Base-by-base conservation (phyloP, 2,113 vertebrate species). In the Chaetops frenatus region DNA sequence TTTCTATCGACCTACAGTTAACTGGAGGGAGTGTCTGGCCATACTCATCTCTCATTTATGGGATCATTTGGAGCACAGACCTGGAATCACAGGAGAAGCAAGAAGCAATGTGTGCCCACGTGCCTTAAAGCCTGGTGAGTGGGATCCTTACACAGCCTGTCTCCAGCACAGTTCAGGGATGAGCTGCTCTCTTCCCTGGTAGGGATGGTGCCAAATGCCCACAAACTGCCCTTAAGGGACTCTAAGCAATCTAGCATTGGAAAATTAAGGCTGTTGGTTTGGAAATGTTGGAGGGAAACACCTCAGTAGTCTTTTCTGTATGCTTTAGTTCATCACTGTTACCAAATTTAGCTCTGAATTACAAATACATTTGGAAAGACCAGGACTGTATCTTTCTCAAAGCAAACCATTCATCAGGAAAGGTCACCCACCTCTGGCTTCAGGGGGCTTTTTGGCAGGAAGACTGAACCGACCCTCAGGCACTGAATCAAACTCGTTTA, bases 341-440 rank as follows among this genome's bases (percentile, higher is more conserved):
- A 95, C 24, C 40, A 51, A 85, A 74, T 87, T 85, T 35, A 72
- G 17, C 18, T 67, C 28, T 64, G n/a, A 90, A 80, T 88, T 71
- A 53, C 21, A 71, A 82, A 81, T 13, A 24, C 2, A 4, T 76
- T 80, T 65, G n/a, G 66, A 65, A 92, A 69, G 40, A 67, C 14
- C 48, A 48, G 57, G 36, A 18, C 40, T 78, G 7, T 18, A 7
- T 44, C 15, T 81, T 89, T 84, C 56, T 89, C 29, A 62, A 89
- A 92, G 51, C 33, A 84, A 95, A 87, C 11, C 1, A 1, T 67
- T 79, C 53, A 86, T 74, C 23, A 67, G 44, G 85, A 79, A 81
- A 56, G 33, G 79, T 65, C 40, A 84, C 18, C 17, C 51, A 81
- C 23, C 31, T 87, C 65, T 92, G 48, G 28, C 33, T 88, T 67